These are phyloP conservation scores for Brachionus manjavacas DNA, from an alignment of 1,140 invertebrate species.

Conservation along the genomic window DNA sequence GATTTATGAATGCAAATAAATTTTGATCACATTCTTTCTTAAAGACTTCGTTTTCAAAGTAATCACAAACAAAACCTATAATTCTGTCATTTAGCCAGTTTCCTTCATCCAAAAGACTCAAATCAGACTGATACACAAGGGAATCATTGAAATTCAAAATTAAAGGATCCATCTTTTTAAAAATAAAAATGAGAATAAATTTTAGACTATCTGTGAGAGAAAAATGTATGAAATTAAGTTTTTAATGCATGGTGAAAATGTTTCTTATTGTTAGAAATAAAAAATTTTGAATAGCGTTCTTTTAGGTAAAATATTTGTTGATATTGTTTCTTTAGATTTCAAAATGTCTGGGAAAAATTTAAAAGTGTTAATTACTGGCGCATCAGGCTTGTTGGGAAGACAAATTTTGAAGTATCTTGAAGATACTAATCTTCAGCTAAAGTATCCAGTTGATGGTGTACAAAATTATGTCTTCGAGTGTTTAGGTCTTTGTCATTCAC, in stretches of 20 bases:
- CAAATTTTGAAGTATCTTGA: constrained; percentile 53
- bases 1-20: not conserved
- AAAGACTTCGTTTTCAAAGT: constrained; percentile 20
- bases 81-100: constrained; percentile 24
- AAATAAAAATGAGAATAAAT: not conserved
- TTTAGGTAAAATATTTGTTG: not conserved
- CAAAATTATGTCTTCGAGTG: not conserved
- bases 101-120: not conserved
- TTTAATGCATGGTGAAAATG: not conserved
- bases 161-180: not conserved
- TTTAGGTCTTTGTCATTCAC: constrained; percentile 10
- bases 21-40: not conserved
- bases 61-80: constrained; percentile 7
- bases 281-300: not conserved
- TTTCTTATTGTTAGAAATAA: not conserved
- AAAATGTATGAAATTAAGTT: not conserved
- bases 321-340: not conserved
- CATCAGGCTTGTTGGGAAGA: constrained; percentile 60
- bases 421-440: constrained; percentile 43
- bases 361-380: constrained; percentile 59
- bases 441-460: constrained; percentile 3
- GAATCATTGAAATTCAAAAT: constrained; percentile 14
- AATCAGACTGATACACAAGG: not conserved
- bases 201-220: not conserved
- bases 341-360: not conserved